Base-by-base conservation (phyloP, 2,797 vertebrate species). In the Coranthus polyacanthus region DNA sequence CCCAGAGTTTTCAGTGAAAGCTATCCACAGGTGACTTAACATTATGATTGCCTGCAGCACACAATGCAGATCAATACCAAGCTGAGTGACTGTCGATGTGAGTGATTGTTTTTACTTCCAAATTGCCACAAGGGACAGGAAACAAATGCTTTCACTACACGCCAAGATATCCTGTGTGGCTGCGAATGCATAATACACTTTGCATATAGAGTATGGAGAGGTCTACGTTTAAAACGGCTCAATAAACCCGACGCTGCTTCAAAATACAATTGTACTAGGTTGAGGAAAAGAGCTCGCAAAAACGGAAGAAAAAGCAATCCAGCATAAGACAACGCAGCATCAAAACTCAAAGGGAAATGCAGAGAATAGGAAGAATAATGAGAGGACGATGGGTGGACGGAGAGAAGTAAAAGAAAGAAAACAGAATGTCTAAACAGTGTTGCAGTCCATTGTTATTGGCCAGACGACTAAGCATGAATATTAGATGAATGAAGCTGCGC, bases 41-140 rank as follows among this genome's bases (percentile, higher is more conserved):
- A 46, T 61, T 53, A 51, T 21, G 46, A 61, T 15, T 55, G 46
- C 42, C 37, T 53, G n/a, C 21, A 29, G 70, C 70, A 49, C 49
- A 68, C 45, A 43, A 20, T 26, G 26, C 49, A 6, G 64, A 73
- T 75, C 72, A 43, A 84, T 70, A 75, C 36, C 5, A 11, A 53
- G 44, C 68, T 42, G 54, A 69, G 52, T 21, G 58, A 50, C 46
- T 38, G 63, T 51, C 53, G 32, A 58, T 4, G 22, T 52, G 63
- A 78, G 43, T 17, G 71, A 77, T 68, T 32, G 67, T 68, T 56
- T 36, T 45, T 17, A 32, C 4, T 34, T 24, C 17, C 21, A 16
- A 26, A 56, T 13, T 13, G 29, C 36, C 34, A 15, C 34, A n/a
- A 41, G 72, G 59, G 45, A 56, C 63, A 41, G 21, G 41, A 68